These are phyloP conservation scores for Tupaia tana DNA, from an alignment of 2,113 vertebrate genomes.

Conservation along the genomic window DNA sequence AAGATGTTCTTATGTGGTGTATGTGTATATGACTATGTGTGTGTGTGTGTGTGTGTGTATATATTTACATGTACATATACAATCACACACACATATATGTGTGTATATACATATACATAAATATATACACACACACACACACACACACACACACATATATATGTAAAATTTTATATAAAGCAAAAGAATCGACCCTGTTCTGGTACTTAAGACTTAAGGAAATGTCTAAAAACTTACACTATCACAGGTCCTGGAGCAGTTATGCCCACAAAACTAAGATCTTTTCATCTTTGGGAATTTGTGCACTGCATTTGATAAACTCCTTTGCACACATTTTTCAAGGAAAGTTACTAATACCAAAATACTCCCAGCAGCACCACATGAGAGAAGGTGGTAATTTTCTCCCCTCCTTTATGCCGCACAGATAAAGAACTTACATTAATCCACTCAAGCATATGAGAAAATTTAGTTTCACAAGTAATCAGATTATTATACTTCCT, in stretches of 20 bases:
- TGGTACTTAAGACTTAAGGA: background rate
- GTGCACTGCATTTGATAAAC: background rate
- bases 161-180: background rate
- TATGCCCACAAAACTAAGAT: background rate
- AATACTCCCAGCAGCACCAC: background rate
- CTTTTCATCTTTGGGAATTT: background rate
- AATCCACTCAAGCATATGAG: background rate
- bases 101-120: no score
- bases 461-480: constrained; percentile 56
- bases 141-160: background rate
- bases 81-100: background rate
- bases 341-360: constrained; percentile 18
- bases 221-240: background rate
- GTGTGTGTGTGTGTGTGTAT: background rate
- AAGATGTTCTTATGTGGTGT: background rate
- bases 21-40: no score
- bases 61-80: no score
- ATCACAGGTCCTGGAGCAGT: background rate
- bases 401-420: background rate
- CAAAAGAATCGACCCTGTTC: background rate
- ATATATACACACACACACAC: background rate
- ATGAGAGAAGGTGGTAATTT: background rate
- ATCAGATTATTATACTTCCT: constrained; percentile 43
- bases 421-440: constrained; percentile 50
- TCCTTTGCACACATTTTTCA: constrained; percentile 11